These are phyloP conservation scores for Salmo trutta DNA, from an alignment of 2,797 vertebrate species.

Conservation along the genomic window DNA sequence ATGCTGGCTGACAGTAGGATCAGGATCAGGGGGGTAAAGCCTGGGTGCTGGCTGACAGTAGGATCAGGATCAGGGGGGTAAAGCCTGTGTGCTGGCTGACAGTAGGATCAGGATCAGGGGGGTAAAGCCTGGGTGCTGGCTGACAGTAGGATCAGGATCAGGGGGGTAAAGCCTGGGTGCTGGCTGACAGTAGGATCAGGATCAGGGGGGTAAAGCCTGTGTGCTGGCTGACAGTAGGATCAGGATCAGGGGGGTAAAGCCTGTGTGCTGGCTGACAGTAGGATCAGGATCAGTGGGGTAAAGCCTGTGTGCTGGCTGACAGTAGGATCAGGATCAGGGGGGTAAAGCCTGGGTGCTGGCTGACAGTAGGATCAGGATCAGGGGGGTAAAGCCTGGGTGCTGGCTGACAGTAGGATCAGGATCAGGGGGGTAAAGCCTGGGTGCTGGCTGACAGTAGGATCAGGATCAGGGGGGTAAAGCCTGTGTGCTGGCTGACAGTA, in stretches of 20 bases:
- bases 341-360: constrained; percentile 18
- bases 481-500: background rate
- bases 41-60: background rate
- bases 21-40: background rate
- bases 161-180: background rate
- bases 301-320: background rate
- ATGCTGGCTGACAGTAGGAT: background rate
- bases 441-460: background rate
- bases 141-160: too few species aligned
- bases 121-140: constrained; percentile 13
- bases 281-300: too few species aligned
- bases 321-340: constrained; percentile 41
- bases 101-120: constrained; percentile 42
- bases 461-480: constrained; percentile 44
- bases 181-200: constrained; percentile 15
- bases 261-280: background rate
- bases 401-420: too few species aligned
- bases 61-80: constrained; percentile 44
- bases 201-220: constrained; percentile 39
- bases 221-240: background rate
- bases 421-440: background rate
- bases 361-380: constrained; percentile 30
- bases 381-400: constrained; percentile 31
- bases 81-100: constrained; percentile 8
- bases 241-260: constrained; percentile 45